Base-by-base conservation (phyloP, 1,140 invertebrate species). In the Danaus plexippus region DNA sequence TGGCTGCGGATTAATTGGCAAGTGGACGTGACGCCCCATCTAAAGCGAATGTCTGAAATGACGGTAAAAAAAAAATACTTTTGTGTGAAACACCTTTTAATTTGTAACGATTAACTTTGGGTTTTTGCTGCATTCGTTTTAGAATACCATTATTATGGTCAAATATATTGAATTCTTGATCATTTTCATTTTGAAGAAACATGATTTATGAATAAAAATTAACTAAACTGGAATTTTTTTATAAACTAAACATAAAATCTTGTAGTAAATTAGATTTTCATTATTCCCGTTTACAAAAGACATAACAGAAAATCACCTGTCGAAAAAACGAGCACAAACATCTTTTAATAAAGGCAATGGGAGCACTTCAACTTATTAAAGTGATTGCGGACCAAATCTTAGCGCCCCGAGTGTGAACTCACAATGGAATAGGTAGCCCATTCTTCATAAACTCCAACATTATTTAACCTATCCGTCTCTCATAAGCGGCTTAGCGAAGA, bases 371-470 rank as follows among this genome's bases (percentile, higher is more conserved):
- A 69, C 63, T 69, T 72, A 77, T 77, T 77, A 73, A 74, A 72
- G 69, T 71, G 74, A 80, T 80, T 83, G 66, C 66, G 71, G 68
- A 70, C 64, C 67, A 75, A 75, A 73, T 75, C 74, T 82, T 82
- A 68, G 63, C 75, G 67, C 77, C 63, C 62, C 47, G 50, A 64
- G 60, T 64, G 63, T 64, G 52, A 56, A 64, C 53, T 49, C 51
- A 68, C 55, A 66, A 69, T 61, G 43, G 53, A 69, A 70, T 53
- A 57, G 61, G 66, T 47, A 60, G 56, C 59, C 56, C 59, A 60
- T 65, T 69, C 56, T 61, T 54, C 40, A 49, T 41, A 54, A 57
- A 40, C 47, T 62, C 71, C 69, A 67, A 12, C 43, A 2, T 57
- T 64, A 55, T 11, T 45, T 44, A 61, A 70, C 50, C 64, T 44